Evolutionary conservation across 2,797 vertebrate species (phyloP).

Genomic region (Scarus forsteni): DNA sequence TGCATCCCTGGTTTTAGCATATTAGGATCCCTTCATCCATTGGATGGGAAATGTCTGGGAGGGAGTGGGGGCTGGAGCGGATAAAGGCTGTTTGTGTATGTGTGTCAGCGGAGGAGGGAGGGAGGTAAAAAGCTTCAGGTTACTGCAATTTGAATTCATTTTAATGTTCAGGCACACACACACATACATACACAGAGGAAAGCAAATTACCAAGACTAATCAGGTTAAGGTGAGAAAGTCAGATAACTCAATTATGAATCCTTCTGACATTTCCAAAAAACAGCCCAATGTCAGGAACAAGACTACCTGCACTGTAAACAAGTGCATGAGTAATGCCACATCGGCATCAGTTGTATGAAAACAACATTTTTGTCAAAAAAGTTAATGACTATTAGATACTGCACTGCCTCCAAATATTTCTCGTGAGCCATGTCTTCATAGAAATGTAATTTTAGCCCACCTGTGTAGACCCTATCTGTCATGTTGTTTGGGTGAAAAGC

Average conservation of each 20-base stretch:
- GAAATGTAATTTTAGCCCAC: no score
- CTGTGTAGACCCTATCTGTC: not conserved
- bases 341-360: constrained; percentile 8
- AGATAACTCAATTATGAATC: constrained; percentile 48
- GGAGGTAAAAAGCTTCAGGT: constrained; percentile 39
- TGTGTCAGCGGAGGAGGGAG: not conserved
- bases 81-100: constrained; percentile 1
- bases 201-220: constrained; percentile 58
- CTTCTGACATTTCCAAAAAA: constrained; percentile 24
- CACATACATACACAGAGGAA: constrained; percentile 14
- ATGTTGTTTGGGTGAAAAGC: not conserved
- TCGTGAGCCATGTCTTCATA: not conserved
- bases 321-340: not conserved
- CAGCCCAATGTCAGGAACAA: not conserved
- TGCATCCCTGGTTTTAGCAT: constrained; percentile 69
- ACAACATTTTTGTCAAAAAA: not conserved
- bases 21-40: constrained; percentile 68
- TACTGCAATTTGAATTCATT: constrained; percentile 47
- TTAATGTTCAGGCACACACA: not conserved
- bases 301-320: not conserved
- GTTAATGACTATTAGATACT: no score
- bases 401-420: not conserved
- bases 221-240: constrained; percentile 61
- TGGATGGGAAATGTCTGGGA: constrained; percentile 58
- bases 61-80: constrained; percentile 36